Evolutionary conservation across 2,113 vertebrate genomes (phyloP).

Genomic region (Eptesicus fuscus): DNA sequence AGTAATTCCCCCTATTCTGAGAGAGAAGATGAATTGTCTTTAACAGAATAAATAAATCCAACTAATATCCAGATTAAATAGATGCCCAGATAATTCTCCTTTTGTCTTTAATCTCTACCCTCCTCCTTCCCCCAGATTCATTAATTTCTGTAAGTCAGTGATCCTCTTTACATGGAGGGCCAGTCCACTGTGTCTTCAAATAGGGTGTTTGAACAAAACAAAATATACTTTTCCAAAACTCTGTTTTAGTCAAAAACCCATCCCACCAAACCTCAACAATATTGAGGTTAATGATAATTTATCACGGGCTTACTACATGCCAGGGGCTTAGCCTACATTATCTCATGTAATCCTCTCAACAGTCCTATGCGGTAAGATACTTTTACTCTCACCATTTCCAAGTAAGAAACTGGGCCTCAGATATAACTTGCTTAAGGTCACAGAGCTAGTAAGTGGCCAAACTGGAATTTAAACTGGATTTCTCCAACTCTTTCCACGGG

Average conservation of each 20-base stretch:
- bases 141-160: neutral
- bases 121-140: neutral
- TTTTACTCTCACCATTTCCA: neutral
- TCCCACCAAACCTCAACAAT: neutral
- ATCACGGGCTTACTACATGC: too few relatives aligned
- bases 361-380: neutral
- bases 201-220: neutral
- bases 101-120: neutral
- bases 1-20: neutral
- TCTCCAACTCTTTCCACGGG: neutral
- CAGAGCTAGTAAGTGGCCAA: neutral
- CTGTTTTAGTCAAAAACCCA: neutral
- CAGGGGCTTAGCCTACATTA: neutral
- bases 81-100: neutral
- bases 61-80: neutral
- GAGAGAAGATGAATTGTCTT: neutral
- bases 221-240: neutral
- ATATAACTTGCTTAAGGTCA: neutral
- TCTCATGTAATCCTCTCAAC: neutral
- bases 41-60: constrained; percentile 5
- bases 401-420: neutral
- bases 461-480: neutral
- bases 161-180: neutral
- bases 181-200: neutral
- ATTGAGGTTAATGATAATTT: neutral